A percentile compares a stretch with the other conserved stretches of the same genome.
These are phyloP conservation scores for Hypolimnas misippus DNA, from an alignment of 2,888 invertebrate genomes.

Conservation along the genomic window DNA sequence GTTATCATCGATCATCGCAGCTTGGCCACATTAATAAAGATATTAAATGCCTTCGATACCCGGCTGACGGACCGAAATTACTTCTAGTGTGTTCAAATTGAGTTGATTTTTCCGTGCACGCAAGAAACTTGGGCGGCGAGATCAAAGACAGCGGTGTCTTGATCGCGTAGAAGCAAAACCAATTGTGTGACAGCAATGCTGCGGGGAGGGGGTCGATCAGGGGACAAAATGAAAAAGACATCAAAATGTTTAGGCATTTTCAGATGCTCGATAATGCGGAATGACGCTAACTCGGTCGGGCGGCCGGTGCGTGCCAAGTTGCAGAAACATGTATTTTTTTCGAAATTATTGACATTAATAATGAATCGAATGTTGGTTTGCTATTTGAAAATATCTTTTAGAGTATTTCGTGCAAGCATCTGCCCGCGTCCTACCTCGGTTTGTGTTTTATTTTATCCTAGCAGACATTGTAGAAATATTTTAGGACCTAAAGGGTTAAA, in stretches of 20 bases:
- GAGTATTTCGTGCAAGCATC: too few relatives aligned
- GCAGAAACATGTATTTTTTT: constrained; percentile 33
- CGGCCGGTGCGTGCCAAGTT: constrained; percentile 34
- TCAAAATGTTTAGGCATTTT: constrained; percentile 62
- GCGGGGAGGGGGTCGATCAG: constrained; percentile 46
- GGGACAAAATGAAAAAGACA: constrained; percentile 53
- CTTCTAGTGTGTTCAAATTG: constrained; percentile 35
- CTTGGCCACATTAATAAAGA: constrained; percentile 78
- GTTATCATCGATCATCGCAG: constrained; percentile 79
- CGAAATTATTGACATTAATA: constrained; percentile 5
- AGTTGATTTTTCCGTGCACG: constrained; percentile 33
- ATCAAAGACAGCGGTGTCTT: constrained; percentile 70
- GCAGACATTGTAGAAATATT: too few relatives aligned
- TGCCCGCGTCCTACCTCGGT: too few relatives aligned
- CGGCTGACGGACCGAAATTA: constrained; percentile 34
- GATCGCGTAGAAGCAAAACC: constrained; percentile 68
- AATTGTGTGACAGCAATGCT: constrained; percentile 67
- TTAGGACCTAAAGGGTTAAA: too few relatives aligned
- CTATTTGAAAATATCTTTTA: too few relatives aligned
- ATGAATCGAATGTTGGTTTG: too few relatives aligned
- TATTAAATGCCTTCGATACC: constrained; percentile 70
- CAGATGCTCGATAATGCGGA: constrained; percentile 47
- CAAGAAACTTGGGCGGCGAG: constrained; percentile 58
- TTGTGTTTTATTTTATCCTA: too few relatives aligned
- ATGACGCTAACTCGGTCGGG: constrained; percentile 37